A percentile compares a stretch with the other conserved stretches of the same genome.
These are phyloP conservation scores for Macroglossus sobrinus DNA, from an alignment of 2,113 vertebrate species.

Conservation along the genomic window DNA sequence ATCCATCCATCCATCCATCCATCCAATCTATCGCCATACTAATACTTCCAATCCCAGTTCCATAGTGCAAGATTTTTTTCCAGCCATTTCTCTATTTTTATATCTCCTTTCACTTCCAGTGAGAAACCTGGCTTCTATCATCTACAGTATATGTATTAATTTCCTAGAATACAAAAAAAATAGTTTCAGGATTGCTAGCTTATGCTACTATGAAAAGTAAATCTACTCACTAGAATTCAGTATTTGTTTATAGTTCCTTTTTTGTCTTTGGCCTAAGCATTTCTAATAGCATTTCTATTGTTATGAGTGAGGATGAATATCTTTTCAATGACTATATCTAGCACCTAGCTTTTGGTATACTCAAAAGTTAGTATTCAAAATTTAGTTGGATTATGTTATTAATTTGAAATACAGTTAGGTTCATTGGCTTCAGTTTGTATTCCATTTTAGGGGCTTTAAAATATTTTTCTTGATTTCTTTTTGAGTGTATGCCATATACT, in stretches of 20 bases:
- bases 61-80: background rate
- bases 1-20: background rate
- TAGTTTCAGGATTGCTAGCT: background rate
- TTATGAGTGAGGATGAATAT: too few species aligned
- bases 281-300: too few species aligned
- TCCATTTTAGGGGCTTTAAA: background rate
- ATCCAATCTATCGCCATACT: background rate
- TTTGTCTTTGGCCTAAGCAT: background rate
- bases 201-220: background rate
- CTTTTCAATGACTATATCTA: too few species aligned
- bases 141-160: background rate
- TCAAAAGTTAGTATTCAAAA: background rate
- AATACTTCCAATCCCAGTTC: background rate
- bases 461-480: background rate
- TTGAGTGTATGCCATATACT: background rate
- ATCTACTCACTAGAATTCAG: background rate
- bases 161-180: background rate
- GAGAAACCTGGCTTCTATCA: background rate
- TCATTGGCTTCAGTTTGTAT: background rate
- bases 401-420: background rate
- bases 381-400: background rate
- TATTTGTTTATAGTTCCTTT: background rate
- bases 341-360: background rate
- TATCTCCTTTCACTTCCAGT: background rate
- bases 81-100: background rate